Evolutionary conservation across 2,113 vertebrate genomes (phyloP).

Genomic region (Phainopepla nitens): DNA sequence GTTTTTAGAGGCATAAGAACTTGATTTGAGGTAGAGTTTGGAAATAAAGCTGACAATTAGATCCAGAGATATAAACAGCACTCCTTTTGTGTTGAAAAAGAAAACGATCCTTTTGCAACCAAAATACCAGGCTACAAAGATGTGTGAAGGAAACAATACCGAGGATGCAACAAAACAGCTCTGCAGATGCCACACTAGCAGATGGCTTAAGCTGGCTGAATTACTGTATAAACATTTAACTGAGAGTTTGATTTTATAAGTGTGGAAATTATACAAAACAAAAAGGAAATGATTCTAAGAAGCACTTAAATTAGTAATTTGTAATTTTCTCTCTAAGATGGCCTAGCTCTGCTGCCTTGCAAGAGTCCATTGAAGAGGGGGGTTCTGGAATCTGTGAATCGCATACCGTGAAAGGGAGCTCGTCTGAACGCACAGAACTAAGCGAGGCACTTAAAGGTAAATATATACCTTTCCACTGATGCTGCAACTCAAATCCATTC

Average conservation of each 20-base stretch:
- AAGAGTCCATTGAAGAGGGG: background rate
- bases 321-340: constrained; percentile 39
- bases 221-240: constrained; percentile 56
- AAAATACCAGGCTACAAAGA: constrained; percentile 45
- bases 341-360: background rate
- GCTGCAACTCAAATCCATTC: background rate
- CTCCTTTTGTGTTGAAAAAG: constrained; percentile 5
- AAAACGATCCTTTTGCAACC: constrained; percentile 17
- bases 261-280: constrained; percentile 61
- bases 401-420: background rate
- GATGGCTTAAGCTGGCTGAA: constrained; percentile 48
- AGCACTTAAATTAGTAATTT: constrained; percentile 57
- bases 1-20: background rate
- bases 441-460: background rate
- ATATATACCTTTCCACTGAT: background rate
- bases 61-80: constrained; percentile 39
- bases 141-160: constrained; percentile 15
- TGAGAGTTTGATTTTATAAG: constrained; percentile 57
- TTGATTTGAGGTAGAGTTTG: constrained; percentile 26
- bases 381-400: constrained; percentile 4
- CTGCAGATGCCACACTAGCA: background rate
- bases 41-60: constrained; percentile 50
- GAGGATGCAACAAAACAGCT: background rate
- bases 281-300: constrained; percentile 43
- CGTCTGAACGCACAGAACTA: background rate